Conservation (phyloP, 2,113 vertebrate genomes). For the Ardeotis arabs region DNA sequence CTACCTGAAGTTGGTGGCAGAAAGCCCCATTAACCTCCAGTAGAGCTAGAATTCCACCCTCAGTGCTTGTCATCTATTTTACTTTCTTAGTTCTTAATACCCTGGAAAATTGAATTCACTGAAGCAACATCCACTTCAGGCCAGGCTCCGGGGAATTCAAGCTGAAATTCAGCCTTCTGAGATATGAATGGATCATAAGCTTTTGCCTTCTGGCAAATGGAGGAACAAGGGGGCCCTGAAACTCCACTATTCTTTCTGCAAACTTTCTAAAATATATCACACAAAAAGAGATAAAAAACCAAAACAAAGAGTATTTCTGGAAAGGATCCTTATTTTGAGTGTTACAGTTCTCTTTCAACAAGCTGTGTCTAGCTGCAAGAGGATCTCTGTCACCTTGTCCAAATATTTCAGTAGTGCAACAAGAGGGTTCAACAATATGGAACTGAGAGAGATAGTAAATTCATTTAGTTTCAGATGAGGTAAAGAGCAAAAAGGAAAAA, state of each 20-base stretch:
- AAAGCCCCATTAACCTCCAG: constrained; percentile 27
- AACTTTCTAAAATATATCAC: neutral
- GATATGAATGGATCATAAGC: neutral
- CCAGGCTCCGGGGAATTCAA: neutral
- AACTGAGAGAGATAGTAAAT: neutral
- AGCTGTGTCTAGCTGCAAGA: neutral
- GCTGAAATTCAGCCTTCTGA: neutral
- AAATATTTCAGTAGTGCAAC: neutral
- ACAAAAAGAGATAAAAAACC: neutral
- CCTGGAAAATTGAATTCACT: constrained; percentile 44
- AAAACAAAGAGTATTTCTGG: neutral
- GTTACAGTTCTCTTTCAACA: neutral
- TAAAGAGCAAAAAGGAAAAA: neutral
- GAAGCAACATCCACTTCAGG: constrained; percentile 11
- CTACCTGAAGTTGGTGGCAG: neutral
- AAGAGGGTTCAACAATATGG: neutral
- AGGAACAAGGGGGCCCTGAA: neutral
- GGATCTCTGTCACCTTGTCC: neutral
- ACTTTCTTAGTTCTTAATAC: constrained; percentile 11
- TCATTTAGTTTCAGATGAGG: neutral
- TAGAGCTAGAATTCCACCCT: neutral
- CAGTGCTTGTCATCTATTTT: neutral
- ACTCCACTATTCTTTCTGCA: neutral
- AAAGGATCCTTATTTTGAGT: neutral
- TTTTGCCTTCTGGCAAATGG: neutral